Conservation (phyloP, 2,113 vertebrate species). For the Solea senegalensis region DNA sequence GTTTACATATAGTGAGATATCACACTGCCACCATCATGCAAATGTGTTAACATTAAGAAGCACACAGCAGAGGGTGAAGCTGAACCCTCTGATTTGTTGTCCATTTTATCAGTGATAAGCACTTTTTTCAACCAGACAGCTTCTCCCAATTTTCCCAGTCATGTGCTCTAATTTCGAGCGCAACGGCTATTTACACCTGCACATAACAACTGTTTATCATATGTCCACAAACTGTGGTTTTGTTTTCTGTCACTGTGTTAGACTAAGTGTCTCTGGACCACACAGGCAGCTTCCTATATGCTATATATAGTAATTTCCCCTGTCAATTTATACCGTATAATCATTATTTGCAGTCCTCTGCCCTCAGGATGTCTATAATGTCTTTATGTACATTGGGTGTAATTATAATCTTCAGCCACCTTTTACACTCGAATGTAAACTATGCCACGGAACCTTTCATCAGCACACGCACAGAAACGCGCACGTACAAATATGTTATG, state of each 20-base stretch:
- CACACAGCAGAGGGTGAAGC: constrained; percentile 57
- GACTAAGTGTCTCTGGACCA: constrained; percentile 53
- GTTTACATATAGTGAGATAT: constrained; percentile 57
- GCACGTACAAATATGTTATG: too few relatives aligned
- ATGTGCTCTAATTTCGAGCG: constrained; percentile 17
- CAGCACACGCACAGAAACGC: too few relatives aligned
- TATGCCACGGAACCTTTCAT: neutral
- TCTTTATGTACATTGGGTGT: constrained; percentile 46
- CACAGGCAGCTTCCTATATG: constrained; percentile 67
- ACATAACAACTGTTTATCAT: constrained; percentile 59
- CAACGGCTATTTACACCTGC: constrained; percentile 38
- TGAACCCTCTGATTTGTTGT: constrained; percentile 23
- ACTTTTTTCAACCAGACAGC: neutral
- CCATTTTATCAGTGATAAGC: constrained; percentile 29
- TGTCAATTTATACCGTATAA: constrained; percentile 46
- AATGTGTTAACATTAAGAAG: constrained; percentile 60
- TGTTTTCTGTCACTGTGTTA: constrained; percentile 38
- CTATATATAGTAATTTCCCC: constrained; percentile 45
- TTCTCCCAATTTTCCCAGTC: constrained; percentile 1
- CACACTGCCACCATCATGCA: constrained; percentile 53
- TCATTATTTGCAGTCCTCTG: constrained; percentile 55
- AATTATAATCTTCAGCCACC: constrained; percentile 47
- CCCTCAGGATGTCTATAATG: constrained; percentile 39
- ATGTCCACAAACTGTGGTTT: constrained; percentile 35
- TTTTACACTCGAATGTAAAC: constrained; percentile 7